A percentile compares a stretch with the other conserved stretches of the same genome.
Conservation (phyloP, 2,797 vertebrate species). For the Poeciliopsis turneri region DNA sequence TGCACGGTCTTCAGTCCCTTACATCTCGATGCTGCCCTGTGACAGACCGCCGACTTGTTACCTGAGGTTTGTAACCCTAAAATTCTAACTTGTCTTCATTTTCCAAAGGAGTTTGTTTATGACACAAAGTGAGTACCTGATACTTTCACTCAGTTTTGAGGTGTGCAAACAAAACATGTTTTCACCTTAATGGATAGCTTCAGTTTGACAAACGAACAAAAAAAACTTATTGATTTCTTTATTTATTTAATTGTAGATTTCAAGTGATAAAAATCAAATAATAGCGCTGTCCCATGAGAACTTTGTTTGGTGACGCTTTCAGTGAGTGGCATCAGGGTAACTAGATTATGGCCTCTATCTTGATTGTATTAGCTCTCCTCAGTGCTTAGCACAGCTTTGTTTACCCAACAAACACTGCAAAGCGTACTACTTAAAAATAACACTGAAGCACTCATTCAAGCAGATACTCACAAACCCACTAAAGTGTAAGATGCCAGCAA, state of each 20-base stretch:
- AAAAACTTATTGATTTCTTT: not conserved
- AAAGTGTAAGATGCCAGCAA: slow-evolving; percentile 60
- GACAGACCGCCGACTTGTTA: not conserved
- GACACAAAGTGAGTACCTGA: not conserved
- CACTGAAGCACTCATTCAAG: slow-evolving; percentile 51
- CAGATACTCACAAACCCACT: slow-evolving; percentile 72
- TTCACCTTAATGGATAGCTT: not conserved
- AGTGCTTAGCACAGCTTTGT: slow-evolving; percentile 21
- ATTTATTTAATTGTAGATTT: not conserved
- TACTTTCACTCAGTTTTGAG: not conserved
- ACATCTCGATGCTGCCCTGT: not conserved
- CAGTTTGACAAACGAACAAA: not conserved
- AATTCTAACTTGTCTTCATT: not conserved
- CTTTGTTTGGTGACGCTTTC: not conserved
- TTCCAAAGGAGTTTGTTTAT: not conserved
- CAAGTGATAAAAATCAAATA: not conserved
- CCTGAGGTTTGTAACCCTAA: not conserved
- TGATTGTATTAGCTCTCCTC: not conserved
- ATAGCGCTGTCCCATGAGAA: not conserved
- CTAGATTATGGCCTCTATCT: not conserved
- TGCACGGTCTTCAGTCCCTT: not conserved
- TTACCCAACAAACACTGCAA: slow-evolving; percentile 19
- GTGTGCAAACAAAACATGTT: not conserved
- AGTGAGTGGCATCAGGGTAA: not conserved
- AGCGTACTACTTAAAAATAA: slow-evolving; percentile 45